A percentile compares a stretch with the other conserved stretches of the same genome.
Conservation (phyloP, 1,140 invertebrate genomes). For the Drosophila arawakana region DNA sequence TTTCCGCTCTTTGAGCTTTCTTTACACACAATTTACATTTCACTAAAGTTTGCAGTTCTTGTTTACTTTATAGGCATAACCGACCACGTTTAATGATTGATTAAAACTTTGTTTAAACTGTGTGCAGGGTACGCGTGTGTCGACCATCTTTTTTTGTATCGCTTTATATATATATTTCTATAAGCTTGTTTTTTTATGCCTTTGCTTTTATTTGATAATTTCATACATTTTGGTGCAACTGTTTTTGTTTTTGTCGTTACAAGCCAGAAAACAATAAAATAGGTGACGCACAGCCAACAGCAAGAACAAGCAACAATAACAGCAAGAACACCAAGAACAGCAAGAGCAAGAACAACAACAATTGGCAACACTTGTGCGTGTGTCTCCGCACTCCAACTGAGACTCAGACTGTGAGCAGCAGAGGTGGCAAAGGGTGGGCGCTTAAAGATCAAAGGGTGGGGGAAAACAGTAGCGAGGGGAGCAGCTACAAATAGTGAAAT, state of each 20-base stretch:
- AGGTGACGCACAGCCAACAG: slow-evolving; percentile 50
- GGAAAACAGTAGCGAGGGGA: neutral
- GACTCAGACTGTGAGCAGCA: slow-evolving; percentile 16
- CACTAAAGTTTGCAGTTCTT: neutral
- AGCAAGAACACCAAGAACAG: slow-evolving; percentile 14
- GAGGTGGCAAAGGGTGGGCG: neutral
- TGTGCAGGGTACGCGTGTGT: slow-evolving; percentile 7
- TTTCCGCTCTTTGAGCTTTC: slow-evolving; percentile 1
- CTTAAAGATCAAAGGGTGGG: too few species aligned
- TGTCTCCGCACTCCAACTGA: slow-evolving; percentile 42
- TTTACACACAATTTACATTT: slow-evolving; percentile 10
- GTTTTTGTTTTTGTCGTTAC: slow-evolving; percentile 69
- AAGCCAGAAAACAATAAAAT: slow-evolving; percentile 70
- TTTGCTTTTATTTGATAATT: slow-evolving; percentile 73
- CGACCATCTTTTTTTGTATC: neutral
- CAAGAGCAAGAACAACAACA: slow-evolving; percentile 9
- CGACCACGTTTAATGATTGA: neutral
- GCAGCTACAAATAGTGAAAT: slow-evolving; percentile 79
- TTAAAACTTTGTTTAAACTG: neutral
- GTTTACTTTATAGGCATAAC: neutral
- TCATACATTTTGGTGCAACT: slow-evolving; percentile 70
- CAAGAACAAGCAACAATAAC: slow-evolving; percentile 51
- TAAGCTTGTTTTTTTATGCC: slow-evolving; percentile 41
- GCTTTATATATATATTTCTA: slow-evolving; percentile 15
- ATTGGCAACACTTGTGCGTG: slow-evolving; percentile 71